These are phyloP conservation scores for Parnassius smintheus DNA, from an alignment of 2,888 invertebrate species.

Conservation along the genomic window DNA sequence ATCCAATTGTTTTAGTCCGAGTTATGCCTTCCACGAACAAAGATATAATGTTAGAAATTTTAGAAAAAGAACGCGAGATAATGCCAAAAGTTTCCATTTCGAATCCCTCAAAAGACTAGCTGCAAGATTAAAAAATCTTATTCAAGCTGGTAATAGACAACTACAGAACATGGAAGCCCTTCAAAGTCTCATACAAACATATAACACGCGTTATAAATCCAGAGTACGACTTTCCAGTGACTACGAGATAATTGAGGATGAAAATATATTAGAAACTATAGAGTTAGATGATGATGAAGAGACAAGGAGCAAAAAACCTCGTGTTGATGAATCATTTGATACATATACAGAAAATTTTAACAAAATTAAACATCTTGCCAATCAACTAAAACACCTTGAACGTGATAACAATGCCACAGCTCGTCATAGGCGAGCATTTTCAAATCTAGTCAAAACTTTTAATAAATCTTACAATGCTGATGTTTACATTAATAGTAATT, in stretches of 20 bases:
- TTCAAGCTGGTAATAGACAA: conserved; percentile 36
- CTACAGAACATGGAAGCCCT: conserved; percentile 43
- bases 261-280: conserved; percentile 58
- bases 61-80: conserved; percentile 41
- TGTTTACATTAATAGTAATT: conserved; percentile 50
- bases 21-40: not conserved
- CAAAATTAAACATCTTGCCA: conserved; percentile 49
- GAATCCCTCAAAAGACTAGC: conserved; percentile 49
- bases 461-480: conserved; percentile 63
- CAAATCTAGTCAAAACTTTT: conserved; percentile 59
- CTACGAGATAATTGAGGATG: conserved; percentile 49
- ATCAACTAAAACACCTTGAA: conserved; percentile 50
- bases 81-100: conserved; percentile 42
- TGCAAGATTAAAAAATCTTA: conserved; percentile 42
- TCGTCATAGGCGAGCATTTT: conserved; percentile 58
- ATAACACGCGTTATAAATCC: conserved; percentile 54
- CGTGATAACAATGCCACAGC: conserved; percentile 45
- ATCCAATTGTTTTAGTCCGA: conserved; percentile 14
- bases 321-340: conserved; percentile 33
- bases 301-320: conserved; percentile 45
- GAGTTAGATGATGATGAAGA: conserved; percentile 59
- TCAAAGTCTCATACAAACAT: conserved; percentile 50
- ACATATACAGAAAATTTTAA: conserved; percentile 50
- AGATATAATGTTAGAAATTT: conserved; percentile 14
- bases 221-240: conserved; percentile 45